Percentiles rank a stretch among this genome's conserved stretches.
Evolutionary conservation across 2,797 vertebrate species (phyloP).

Genomic region (Anguilla anguilla): DNA sequence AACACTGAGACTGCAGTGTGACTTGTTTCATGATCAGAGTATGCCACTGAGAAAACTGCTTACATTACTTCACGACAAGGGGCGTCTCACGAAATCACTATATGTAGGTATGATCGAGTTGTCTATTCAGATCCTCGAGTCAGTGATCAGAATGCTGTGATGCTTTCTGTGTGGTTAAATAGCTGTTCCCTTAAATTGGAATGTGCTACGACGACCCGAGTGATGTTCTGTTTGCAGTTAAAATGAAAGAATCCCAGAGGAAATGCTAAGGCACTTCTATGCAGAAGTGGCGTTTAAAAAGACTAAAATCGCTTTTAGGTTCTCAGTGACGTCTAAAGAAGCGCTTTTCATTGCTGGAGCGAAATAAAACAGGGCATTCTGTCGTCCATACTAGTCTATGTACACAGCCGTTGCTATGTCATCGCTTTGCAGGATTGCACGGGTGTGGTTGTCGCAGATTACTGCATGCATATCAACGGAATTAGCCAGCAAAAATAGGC

Average conservation of each 20-base stretch:
- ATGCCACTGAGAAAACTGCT: neutral
- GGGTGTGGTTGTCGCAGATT: conserved; percentile 4
- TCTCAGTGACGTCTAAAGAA: neutral
- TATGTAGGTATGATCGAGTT: neutral
- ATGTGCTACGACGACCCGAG: neutral
- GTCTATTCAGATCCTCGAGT: neutral
- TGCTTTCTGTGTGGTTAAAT: neutral
- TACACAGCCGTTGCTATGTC: neutral
- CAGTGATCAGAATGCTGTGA: neutral
- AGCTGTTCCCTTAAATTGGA: neutral
- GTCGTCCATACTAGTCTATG: neutral
- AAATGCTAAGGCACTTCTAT: too few species aligned
- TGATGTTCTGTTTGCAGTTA: neutral
- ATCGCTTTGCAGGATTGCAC: neutral
- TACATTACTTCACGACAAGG: neutral
- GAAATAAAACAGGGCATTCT: neutral
- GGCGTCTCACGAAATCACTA: neutral
- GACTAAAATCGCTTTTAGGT: neutral
- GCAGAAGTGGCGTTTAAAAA: too few species aligned
- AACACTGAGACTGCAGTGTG: neutral
- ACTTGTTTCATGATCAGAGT: neutral
- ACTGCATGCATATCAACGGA: neutral
- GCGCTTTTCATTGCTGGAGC: neutral
- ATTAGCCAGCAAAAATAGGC: neutral
- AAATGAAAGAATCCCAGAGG: too few species aligned